Conservation (phyloP, 2,888 invertebrate species). For the Cantharis nigra region DNA sequence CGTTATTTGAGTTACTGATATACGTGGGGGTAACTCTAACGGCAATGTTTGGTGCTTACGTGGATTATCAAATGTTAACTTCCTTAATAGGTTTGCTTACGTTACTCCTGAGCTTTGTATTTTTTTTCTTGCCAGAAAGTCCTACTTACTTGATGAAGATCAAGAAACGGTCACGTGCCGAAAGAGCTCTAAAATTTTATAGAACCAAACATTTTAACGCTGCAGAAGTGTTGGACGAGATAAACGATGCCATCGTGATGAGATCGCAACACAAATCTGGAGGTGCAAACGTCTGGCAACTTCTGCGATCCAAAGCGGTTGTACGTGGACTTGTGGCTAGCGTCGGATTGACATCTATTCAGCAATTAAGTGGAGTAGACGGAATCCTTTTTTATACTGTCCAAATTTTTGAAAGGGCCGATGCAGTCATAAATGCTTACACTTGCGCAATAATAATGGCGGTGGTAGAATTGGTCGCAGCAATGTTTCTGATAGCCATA, state of each 20-base stretch:
- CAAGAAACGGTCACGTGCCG: constrained; percentile 61
- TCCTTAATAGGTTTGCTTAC: too few species aligned
- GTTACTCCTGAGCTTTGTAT: constrained; percentile 46
- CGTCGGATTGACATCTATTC: constrained; percentile 78
- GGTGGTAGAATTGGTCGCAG: constrained; percentile 73
- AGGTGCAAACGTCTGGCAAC: constrained; percentile 58
- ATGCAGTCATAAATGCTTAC: constrained; percentile 65
- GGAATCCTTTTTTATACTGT: constrained; percentile 79
- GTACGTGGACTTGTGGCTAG: constrained; percentile 72
- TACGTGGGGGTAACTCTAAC: too few species aligned
- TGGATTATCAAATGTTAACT: too few species aligned
- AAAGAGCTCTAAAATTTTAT: constrained; percentile 67
- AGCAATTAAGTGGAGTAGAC: constrained; percentile 78
- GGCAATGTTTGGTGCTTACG: too few species aligned
- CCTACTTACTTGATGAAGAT: constrained; percentile 69
- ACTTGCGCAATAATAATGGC: constrained; percentile 76
- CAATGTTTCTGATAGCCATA: constrained; percentile 66
- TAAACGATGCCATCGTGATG: constrained; percentile 54
- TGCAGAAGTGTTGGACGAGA: constrained; percentile 65
- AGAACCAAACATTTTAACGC: constrained; percentile 67
- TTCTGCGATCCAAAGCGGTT: constrained; percentile 65
- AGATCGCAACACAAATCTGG: constrained; percentile 39
- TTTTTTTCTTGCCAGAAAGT: constrained; percentile 73
- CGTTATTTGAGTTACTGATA: too few species aligned
- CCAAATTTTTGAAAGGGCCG: constrained; percentile 71